A percentile compares a stretch with the other conserved stretches of the same genome.
Evolutionary conservation across 2,113 vertebrate species (phyloP).

Genomic region (Caranx ignobilis): DNA sequence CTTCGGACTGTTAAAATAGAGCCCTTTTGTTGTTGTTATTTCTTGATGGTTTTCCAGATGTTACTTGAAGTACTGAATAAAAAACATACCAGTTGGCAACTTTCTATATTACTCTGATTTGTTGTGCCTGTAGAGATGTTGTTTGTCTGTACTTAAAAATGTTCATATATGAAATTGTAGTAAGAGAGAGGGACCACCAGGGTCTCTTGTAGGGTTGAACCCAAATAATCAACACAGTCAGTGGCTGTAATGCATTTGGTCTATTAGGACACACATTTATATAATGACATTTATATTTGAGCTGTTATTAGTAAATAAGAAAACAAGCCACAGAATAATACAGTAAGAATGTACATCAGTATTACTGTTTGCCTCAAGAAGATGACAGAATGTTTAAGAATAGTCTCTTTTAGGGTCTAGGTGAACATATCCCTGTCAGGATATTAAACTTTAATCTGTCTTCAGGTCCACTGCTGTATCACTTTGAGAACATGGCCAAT

Average conservation of each 20-base stretch:
- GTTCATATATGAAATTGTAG: background rate
- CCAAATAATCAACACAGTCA: background rate
- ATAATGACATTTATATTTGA: background rate
- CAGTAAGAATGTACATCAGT: background rate
- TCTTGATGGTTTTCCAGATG: background rate
- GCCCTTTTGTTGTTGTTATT: too few species aligned
- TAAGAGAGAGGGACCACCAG: background rate
- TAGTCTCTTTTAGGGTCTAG: background rate
- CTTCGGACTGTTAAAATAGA: too few species aligned
- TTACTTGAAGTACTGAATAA: background rate
- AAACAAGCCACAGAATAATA: background rate
- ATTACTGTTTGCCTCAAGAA: background rate
- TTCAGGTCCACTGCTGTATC: constrained; percentile 95
- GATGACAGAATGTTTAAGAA: background rate
- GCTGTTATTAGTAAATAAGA: background rate
- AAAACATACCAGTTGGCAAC: background rate
- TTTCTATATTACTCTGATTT: background rate
- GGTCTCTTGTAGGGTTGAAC: background rate
- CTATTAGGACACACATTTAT: background rate
- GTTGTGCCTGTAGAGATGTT: background rate
- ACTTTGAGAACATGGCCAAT: constrained; percentile 98
- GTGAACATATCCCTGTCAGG: background rate
- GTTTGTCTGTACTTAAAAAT: background rate
- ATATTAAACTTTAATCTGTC: constrained; percentile 15
- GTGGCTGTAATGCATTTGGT: background rate